Conservation (phyloP, 2,797 vertebrate genomes). For the Balearica regulorum region DNA sequence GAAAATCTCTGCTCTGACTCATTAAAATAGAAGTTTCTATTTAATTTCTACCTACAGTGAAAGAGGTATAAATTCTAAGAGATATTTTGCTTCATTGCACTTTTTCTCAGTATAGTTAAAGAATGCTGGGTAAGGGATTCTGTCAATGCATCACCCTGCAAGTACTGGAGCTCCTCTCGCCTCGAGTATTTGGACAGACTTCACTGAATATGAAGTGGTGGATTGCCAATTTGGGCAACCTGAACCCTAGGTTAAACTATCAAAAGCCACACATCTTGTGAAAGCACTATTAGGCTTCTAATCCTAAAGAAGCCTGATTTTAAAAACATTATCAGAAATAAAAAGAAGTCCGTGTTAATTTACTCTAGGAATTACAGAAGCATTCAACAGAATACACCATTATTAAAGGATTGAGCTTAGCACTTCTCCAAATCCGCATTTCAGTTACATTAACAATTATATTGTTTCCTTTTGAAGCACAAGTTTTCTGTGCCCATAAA, state of each 20-base stretch:
- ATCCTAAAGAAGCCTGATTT: background rate
- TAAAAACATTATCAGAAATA: background rate
- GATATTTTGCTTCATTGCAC: background rate
- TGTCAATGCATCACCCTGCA: background rate
- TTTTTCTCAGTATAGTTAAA: background rate
- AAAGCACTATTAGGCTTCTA: background rate
- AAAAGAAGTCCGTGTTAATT: background rate
- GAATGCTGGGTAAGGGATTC: background rate
- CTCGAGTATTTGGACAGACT: background rate
- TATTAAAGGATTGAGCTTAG: background rate
- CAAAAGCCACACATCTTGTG: background rate
- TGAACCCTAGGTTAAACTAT: background rate
- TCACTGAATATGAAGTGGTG: background rate
- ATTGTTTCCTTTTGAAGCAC: slow-evolving; percentile 7
- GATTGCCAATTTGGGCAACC: background rate
- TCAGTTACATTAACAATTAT: background rate
- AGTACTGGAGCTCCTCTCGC: background rate
- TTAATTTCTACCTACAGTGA: background rate
- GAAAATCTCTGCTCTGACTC: background rate
- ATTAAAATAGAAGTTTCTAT: background rate
- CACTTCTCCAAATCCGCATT: background rate
- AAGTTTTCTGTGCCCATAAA: background rate
- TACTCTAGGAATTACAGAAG: background rate
- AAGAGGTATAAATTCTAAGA: background rate
- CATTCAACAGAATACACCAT: background rate